phyloP scores from a whole-genome alignment of 2,113 vertebrate species.

The Apodemus sylvaticus region DNA sequence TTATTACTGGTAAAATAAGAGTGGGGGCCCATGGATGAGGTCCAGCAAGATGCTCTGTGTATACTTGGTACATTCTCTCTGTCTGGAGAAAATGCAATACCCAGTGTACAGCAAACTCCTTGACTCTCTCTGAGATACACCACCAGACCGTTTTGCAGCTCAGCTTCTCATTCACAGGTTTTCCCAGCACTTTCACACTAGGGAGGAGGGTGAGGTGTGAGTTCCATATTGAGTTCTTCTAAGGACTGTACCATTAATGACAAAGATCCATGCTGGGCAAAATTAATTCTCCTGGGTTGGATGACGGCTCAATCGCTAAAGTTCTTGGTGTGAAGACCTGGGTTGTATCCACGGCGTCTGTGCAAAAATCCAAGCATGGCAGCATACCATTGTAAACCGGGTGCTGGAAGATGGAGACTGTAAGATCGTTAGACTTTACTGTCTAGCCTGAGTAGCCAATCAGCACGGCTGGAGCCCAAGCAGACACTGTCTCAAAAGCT shows the following conservation, averaged over 20 bases:
- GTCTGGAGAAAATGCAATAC: neutral
- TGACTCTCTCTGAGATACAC: neutral
- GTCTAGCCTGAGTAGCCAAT: neutral
- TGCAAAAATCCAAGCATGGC: neutral
- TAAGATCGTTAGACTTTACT: neutral
- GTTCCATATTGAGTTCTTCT: neutral
- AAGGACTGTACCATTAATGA: neutral
- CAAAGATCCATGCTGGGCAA: neutral
- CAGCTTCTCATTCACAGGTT: neutral
- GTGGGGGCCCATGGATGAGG: slow-evolving; percentile 29
- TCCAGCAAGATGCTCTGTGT: neutral
- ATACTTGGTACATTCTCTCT: neutral
- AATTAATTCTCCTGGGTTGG: neutral
- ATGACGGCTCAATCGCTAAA: neutral
- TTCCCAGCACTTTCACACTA: neutral
- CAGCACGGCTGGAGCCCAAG: neutral
- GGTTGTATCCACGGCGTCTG: neutral
- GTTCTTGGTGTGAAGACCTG: neutral
- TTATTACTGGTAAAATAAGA: slow-evolving; percentile 45
- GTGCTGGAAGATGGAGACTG: neutral
- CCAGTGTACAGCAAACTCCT: neutral
- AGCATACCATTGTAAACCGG: neutral
- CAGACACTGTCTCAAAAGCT: neutral
- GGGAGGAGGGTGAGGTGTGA: neutral
- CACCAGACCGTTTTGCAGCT: neutral